Evolutionary conservation across 2,797 vertebrate species (phyloP).

Genomic region (Cryptoprocta ferox): DNA sequence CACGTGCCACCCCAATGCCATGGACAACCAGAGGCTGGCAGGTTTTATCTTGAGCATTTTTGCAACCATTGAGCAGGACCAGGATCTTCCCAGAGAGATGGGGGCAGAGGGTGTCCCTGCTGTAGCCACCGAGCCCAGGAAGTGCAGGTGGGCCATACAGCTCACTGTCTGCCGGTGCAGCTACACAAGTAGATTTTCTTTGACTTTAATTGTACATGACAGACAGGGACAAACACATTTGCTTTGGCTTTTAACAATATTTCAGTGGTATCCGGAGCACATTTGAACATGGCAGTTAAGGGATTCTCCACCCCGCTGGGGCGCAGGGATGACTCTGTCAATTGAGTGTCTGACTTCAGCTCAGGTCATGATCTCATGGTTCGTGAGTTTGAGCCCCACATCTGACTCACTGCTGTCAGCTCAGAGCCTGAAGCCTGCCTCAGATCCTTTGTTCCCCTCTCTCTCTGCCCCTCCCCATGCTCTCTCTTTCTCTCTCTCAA

Average conservation of each 20-base stretch:
- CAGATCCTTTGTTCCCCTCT: no score
- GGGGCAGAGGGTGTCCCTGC: neutral
- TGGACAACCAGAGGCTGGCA: rapidly evolving
- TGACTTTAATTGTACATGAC: neutral
- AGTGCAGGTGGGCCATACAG: neutral
- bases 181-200: neutral
- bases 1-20: rapidly evolving
- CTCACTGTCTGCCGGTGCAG: neutral
- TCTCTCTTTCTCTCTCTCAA: no score
- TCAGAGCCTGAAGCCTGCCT: no score
- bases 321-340: no score
- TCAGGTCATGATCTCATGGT: no score
- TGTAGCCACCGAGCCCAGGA: rapidly evolving
- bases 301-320: neutral
- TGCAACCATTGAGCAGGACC: neutral
- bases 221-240: neutral
- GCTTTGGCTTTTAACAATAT: neutral
- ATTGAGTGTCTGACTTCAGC: no score
- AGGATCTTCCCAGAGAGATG: neutral
- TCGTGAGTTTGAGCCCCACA: no score
- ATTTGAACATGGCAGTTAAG: no score
- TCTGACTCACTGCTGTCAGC: no score
- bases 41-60: neutral
- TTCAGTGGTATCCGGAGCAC: neutral
- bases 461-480: no score